Base-by-base conservation (phyloP, 2,797 vertebrate species). In the Acipenser oxyrinchus region DNA sequence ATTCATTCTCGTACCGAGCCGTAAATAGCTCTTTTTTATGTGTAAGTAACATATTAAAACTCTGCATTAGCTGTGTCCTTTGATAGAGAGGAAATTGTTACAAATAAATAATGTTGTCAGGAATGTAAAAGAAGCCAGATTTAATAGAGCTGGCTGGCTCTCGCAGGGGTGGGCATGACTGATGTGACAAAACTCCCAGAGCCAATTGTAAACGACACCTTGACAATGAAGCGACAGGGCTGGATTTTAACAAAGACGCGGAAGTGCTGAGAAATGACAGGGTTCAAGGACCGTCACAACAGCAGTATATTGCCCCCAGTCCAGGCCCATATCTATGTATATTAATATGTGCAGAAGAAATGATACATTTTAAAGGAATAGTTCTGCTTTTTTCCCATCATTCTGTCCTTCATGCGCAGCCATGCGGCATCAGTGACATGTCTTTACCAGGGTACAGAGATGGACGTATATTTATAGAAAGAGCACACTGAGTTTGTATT, bases 31-130 rank as follows among this genome's bases (percentile, higher is more conserved):
- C 89, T 90, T 88, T 91, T 84, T 92, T 91, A 92, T 92, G 94
- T 96, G 95, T 95, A 96, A 98, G 95, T 95, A 97, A 96, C 93
- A 88, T 93, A 96, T 96, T 95, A 97, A 95, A 94, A 93, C 85
- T 92, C 89, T 83, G 90, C 93, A 94, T 96, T 95, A 96, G 90
- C 89, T 72, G 68, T 85, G 92, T 91, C 82, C 88, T 91, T 88
- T 90, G 90, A 93, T 92, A 91, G 92, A 92, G 87, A 85, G 90
- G 90, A 94, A 93, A 96, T 90, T 91, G 94, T 84, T 87, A 75
- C 77, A 85, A 91, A 98, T 98, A 97, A 98, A 98, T 96, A 96
- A 96, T 87, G 69, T 74, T 0, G 69, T 91, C 85, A 89, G 91
- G 91, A 86, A 89, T 83, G 91, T 94, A 94, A 97, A 96, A 86